These are phyloP conservation scores for Clunio marinus DNA, from an alignment of 2,888 invertebrate species.

Conservation along the genomic window DNA sequence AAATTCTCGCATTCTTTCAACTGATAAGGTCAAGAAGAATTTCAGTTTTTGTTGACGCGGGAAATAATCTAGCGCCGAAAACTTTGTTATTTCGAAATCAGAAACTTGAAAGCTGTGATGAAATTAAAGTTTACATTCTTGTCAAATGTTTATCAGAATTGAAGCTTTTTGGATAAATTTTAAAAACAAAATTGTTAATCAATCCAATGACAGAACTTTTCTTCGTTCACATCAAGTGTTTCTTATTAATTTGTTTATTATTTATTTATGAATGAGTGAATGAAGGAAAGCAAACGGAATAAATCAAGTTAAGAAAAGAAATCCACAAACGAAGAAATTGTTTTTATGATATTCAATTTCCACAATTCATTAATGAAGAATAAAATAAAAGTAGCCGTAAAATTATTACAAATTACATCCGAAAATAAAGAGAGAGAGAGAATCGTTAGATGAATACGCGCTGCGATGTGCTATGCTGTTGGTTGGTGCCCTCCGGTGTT, in stretches of 20 bases:
- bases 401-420: constrained; percentile 38
- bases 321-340: constrained; percentile 25
- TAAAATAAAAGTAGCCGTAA: constrained; percentile 22
- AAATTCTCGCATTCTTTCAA: not conserved
- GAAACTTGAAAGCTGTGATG: no score
- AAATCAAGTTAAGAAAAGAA: not conserved
- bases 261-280: no score
- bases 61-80: no score
- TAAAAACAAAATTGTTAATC: no score
- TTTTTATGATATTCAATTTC: constrained; percentile 39
- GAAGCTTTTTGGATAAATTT: no score
- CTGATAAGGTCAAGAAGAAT: constrained; percentile 24
- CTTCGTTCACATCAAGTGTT: no score
- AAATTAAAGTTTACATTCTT: no score
- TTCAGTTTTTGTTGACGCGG: not conserved
- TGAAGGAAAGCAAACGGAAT: no score
- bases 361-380: constrained; percentile 34
- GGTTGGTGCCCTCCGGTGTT: constrained; percentile 8
- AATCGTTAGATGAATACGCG: not conserved
- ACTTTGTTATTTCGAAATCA: no score
- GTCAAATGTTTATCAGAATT: no score
- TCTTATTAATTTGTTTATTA: no score
- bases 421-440: constrained; percentile 21
- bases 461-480: constrained; percentile 3
- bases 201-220: no score